Conservation (phyloP, 1,140 invertebrate species). For the Drosophila bocqueti region DNA sequence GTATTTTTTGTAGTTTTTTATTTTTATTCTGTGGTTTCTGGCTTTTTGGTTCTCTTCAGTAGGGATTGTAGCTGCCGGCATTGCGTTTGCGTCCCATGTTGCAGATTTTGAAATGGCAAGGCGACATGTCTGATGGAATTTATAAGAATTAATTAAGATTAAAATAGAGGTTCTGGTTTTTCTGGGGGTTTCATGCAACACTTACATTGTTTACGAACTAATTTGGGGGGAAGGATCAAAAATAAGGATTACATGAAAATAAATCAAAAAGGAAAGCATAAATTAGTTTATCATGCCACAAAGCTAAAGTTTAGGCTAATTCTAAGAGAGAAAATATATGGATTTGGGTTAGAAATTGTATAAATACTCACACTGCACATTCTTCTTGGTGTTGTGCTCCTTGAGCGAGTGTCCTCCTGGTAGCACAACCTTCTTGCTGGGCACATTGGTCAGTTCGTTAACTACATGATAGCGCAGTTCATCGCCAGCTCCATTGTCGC, state of each 20-base stretch:
- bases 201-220: slow-evolving; percentile 84
- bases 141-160: not conserved
- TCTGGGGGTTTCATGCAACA: slow-evolving; percentile 54
- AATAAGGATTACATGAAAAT: slow-evolving; percentile 40
- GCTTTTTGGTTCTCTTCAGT: slow-evolving; percentile 14
- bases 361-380: slow-evolving; percentile 76
- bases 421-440: slow-evolving; percentile 55
- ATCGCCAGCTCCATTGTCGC: slow-evolving; percentile 40
- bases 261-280: slow-evolving; percentile 27
- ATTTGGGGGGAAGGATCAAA: slow-evolving; percentile 1
- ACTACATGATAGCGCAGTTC: slow-evolving; percentile 45
- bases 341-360: no score
- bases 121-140: slow-evolving; percentile 71
- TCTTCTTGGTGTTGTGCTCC: slow-evolving; percentile 78
- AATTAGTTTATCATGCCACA: slow-evolving; percentile 51
- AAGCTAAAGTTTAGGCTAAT: not conserved
- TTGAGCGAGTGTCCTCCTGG: slow-evolving; percentile 32
- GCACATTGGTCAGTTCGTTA: slow-evolving; percentile 47
- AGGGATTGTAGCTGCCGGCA: slow-evolving; percentile 51
- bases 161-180: not conserved
- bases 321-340: not conserved
- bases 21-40: not conserved
- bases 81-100: slow-evolving; percentile 82
- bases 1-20: slow-evolving; percentile 13
- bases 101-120: slow-evolving; percentile 82